A percentile compares a stretch with the other conserved stretches of the same genome.
Evolutionary conservation across 2,797 vertebrate genomes (phyloP).

Genomic region (Cygnus olor): DNA sequence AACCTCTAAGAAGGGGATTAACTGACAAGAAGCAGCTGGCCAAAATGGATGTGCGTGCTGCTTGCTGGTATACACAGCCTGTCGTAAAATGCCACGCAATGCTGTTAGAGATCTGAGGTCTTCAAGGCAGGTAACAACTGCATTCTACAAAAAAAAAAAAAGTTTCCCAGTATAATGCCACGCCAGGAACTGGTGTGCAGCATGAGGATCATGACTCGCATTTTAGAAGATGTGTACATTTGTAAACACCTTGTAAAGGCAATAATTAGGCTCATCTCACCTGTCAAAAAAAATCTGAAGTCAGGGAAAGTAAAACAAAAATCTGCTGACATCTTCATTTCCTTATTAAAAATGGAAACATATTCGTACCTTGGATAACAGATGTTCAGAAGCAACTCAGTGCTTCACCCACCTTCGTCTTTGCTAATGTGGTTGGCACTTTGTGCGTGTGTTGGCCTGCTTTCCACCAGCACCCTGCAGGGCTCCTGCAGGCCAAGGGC

Average conservation of each 20-base stretch:
- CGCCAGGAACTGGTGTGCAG: not conserved
- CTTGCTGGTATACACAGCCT: not conserved
- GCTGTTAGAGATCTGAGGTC: not conserved
- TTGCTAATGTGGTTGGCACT: not conserved
- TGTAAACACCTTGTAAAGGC: not conserved
- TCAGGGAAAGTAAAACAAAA: not conserved
- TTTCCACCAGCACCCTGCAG: not conserved
- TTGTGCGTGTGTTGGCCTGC: fast-evolving
- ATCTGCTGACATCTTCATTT: not conserved
- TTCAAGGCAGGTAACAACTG: not conserved
- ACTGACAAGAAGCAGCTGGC: fast-evolving
- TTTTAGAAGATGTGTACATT: not conserved
- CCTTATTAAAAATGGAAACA: fast-evolving
- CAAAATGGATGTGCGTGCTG: not conserved
- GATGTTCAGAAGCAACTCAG: not conserved
- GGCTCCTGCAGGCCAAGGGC: not conserved
- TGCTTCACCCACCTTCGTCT: not conserved
- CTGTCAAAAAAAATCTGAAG: not conserved
- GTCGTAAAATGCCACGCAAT: not conserved
- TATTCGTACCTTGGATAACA: not conserved
- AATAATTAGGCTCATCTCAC: not conserved
- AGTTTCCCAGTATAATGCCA: not conserved
- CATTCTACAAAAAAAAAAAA: not conserved
- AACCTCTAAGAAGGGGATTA: fast-evolving
- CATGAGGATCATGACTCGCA: fast-evolving